These are phyloP conservation scores for Phenacoccus solenopsis DNA, from an alignment of 1,140 invertebrate species.

Conservation along the genomic window DNA sequence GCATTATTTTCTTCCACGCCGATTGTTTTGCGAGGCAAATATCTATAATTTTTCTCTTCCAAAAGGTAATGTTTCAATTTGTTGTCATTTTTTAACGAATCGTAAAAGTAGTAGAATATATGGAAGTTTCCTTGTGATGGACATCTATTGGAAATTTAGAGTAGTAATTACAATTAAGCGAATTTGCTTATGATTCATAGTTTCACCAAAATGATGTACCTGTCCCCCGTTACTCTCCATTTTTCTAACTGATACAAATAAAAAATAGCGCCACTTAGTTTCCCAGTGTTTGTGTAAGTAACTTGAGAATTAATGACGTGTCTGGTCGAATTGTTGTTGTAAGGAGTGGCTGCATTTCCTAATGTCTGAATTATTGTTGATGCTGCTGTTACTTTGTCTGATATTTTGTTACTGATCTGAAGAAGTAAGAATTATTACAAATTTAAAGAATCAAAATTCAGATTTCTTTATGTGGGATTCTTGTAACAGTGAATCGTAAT, in stretches of 20 bases:
- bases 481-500: too few relatives aligned
- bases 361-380: constrained; percentile 55
- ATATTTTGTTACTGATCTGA: constrained; percentile 6
- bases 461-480: too few relatives aligned
- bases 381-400: not conserved
- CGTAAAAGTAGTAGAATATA: constrained; percentile 79
- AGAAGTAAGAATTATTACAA: constrained; percentile 23
- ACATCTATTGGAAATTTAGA: constrained; percentile 39
- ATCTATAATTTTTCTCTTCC: constrained; percentile 56
- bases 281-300: constrained; percentile 70
- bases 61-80: constrained; percentile 48
- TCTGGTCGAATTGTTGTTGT: constrained; percentile 76
- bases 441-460: too few relatives aligned
- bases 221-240: constrained; percentile 61
- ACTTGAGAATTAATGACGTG: constrained; percentile 71
- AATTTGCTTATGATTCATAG: too few relatives aligned
- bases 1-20: not conserved
- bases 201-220: constrained; percentile 54
- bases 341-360: constrained; percentile 67
- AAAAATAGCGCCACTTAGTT: constrained; percentile 71
- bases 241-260: constrained; percentile 80
- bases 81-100: constrained; percentile 52
- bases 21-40: constrained; percentile 40
- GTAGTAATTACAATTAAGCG: too few relatives aligned
- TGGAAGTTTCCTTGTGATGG: constrained; percentile 70